Evolutionary conservation across 2,888 invertebrate species (phyloP).

Genomic region (Dasysyrphus tricinctus): DNA sequence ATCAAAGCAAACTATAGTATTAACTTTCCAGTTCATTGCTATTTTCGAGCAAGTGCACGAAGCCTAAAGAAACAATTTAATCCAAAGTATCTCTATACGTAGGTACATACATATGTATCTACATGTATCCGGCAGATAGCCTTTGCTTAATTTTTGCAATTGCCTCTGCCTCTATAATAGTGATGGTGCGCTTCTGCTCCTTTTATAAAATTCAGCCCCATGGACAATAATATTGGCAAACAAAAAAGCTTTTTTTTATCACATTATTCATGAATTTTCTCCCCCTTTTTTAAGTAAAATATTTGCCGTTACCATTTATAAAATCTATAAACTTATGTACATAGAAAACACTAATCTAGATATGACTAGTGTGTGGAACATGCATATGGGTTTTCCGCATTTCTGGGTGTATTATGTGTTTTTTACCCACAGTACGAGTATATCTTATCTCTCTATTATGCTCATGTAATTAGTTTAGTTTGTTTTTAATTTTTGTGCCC

Average conservation of each 20-base stretch:
- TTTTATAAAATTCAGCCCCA: conserved; percentile 16
- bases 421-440: background rate
- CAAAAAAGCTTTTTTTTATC: conserved; percentile 29
- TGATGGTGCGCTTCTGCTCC: background rate
- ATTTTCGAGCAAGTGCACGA: conserved; percentile 10
- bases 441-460: conserved; percentile 50
- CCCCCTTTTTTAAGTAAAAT: background rate
- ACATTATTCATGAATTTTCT: conserved; percentile 22
- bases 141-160: conserved; percentile 16
- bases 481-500: conserved; percentile 46
- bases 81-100: background rate
- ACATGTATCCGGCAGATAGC: conserved; percentile 3
- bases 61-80: background rate
- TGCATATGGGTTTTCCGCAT: background rate
- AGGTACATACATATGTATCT: background rate
- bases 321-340: background rate
- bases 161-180: background rate
- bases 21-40: conserved; percentile 11
- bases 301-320: background rate
- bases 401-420: conserved; percentile 2
- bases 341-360: background rate
- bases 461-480: conserved; percentile 47
- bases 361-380: background rate
- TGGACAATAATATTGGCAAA: conserved; percentile 7
- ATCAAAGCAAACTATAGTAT: conserved; percentile 7